Percentiles rank a stretch among this genome's conserved stretches.
Evolutionary conservation across 2,113 vertebrate genomes (phyloP).

Genomic region (Crotalus horridus): DNA sequence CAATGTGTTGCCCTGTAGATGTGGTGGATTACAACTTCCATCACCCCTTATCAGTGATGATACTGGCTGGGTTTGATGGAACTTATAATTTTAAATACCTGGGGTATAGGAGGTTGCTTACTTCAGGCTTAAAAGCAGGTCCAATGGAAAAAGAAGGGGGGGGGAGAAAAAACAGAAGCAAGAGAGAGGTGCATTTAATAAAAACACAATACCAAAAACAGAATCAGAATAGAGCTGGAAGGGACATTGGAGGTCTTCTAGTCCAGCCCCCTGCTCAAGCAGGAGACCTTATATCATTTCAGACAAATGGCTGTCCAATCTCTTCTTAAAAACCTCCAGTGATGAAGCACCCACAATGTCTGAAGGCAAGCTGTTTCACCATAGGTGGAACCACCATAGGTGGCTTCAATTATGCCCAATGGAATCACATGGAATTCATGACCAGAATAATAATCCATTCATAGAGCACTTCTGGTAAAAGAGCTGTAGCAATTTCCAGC

Average conservation of each 20-base stretch:
- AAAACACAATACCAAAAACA: background rate
- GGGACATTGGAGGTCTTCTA: too few relatives aligned
- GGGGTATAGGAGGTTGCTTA: background rate
- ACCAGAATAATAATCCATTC: background rate
- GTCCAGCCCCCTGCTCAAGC: too few relatives aligned
- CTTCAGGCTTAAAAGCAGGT: background rate
- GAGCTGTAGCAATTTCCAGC: background rate
- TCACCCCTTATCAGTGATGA: background rate
- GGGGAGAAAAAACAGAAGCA: background rate
- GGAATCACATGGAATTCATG: background rate
- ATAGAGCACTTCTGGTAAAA: background rate
- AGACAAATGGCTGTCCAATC: too few relatives aligned
- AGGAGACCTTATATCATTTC: too few relatives aligned
- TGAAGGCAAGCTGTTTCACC: too few relatives aligned
- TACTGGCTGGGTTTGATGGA: background rate
- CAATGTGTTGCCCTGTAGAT: background rate
- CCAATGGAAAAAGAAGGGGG: background rate
- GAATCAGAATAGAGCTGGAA: too few relatives aligned
- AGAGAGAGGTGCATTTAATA: background rate
- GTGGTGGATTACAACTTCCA: background rate
- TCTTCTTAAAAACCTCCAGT: too few relatives aligned
- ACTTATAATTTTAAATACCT: background rate
- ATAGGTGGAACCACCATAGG: background rate
- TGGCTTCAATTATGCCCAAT: background rate
- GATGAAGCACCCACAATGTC: too few relatives aligned